These are phyloP conservation scores for Helicoverpa armigera DNA, from an alignment of 1,140 invertebrate species.

Conservation along the genomic window DNA sequence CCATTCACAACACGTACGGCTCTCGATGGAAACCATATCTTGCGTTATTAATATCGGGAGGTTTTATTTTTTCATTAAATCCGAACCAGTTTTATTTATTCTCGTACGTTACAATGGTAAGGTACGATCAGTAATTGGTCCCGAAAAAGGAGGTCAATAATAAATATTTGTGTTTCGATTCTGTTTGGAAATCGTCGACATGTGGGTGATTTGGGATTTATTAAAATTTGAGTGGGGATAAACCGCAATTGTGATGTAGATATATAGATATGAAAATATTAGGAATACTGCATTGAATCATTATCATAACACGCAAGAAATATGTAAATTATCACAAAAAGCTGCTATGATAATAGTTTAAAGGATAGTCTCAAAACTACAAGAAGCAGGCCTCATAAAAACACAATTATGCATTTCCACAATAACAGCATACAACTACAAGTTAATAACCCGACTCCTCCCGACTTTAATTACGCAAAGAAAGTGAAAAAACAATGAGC, in stretches of 20 bases:
- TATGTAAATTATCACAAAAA: no score
- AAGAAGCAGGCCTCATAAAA: neutral
- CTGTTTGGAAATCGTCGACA: neutral
- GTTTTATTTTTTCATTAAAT: conserved; percentile 80
- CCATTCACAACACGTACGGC: conserved; percentile 64
- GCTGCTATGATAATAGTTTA: no score
- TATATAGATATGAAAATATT: no score
- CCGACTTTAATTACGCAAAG: conserved; percentile 25
- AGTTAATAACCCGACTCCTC: neutral
- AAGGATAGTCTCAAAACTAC: no score
- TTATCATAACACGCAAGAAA: no score
- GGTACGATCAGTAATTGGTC: conserved; percentile 15
- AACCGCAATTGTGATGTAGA: no score
- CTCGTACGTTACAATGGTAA: conserved; percentile 21
- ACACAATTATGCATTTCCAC: neutral
- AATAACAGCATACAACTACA: neutral
- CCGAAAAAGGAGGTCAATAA: neutral
- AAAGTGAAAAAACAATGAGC: conserved; percentile 6
- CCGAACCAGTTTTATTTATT: conserved; percentile 52
- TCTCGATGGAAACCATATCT: conserved; percentile 75
- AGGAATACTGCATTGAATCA: no score
- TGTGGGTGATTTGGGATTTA: neutral
- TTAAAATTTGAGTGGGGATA: no score
- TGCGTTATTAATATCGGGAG: conserved; percentile 75
- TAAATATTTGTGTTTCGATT: neutral